Conservation (phyloP, 2,113 vertebrate species). For the Columba janthina region DNA sequence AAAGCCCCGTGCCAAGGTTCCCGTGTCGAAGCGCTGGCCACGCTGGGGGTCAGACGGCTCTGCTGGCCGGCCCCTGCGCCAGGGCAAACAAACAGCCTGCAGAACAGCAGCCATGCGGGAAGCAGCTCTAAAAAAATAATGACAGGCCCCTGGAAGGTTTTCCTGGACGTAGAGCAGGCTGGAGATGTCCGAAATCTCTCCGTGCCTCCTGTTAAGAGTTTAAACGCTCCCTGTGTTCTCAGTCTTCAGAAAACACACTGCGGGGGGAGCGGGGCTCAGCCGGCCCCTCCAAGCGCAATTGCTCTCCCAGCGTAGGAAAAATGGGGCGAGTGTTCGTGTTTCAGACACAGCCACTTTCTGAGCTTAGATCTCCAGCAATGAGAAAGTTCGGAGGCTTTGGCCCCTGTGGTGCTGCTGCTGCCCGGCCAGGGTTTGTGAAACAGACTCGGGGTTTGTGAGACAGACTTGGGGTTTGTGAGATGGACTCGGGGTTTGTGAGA, state of each 20-base stretch:
- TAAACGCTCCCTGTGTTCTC: not conserved
- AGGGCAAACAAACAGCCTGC: conserved; percentile 45
- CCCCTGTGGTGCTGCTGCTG: not conserved
- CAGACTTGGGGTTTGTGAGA: too few species aligned
- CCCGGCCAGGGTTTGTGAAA: not conserved
- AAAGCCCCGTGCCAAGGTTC: conserved; percentile 37
- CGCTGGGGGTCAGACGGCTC: conserved; percentile 18
- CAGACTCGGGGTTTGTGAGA: too few species aligned
- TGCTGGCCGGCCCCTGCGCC: not conserved
- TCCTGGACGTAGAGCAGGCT: not conserved
- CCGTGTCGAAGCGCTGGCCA: conserved; percentile 18
- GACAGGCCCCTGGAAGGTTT: not conserved
- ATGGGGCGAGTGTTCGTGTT: fast-evolving
- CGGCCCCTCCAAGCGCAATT: not conserved
- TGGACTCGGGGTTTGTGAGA: too few species aligned
- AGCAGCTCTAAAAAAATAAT: conserved; percentile 41
- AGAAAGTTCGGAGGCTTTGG: not conserved
- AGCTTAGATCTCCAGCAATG: not conserved
- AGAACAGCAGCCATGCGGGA: conserved; percentile 30
- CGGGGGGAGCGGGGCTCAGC: fast-evolving
- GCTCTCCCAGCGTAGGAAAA: not conserved
- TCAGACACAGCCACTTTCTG: not conserved
- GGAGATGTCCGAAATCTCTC: not conserved
- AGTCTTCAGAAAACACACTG: not conserved
- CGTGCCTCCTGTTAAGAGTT: not conserved